Conservation (phyloP, 2,888 invertebrate species). For the Calliopum simillimum region DNA sequence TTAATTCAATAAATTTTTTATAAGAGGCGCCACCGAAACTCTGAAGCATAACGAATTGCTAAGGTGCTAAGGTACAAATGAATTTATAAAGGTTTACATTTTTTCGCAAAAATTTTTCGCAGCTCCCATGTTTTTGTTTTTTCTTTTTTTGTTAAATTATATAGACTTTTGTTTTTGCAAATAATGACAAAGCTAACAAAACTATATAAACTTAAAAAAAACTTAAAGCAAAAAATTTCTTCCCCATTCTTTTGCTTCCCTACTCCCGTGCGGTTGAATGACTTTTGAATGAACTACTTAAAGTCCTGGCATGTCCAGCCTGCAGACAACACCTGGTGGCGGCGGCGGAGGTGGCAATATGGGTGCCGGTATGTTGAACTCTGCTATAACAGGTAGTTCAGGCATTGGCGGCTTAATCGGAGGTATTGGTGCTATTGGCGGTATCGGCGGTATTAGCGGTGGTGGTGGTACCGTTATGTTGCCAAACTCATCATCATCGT, state of each 20-base stretch:
- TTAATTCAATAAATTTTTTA: too few relatives aligned
- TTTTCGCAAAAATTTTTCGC: too few relatives aligned
- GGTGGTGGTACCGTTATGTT: conserved; percentile 63
- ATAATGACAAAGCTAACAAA: too few relatives aligned
- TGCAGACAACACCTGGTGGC: conserved; percentile 40
- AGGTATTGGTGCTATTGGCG: not conserved
- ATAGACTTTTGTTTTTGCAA: too few relatives aligned
- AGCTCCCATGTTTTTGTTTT: too few relatives aligned
- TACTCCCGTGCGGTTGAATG: not conserved
- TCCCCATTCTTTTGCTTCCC: conserved; percentile 16
- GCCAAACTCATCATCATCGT: conserved; percentile 62
- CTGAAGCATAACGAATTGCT: too few relatives aligned
- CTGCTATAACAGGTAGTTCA: conserved; percentile 62
- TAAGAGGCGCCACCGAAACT: too few relatives aligned
- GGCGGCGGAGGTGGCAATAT: conserved; percentile 39
- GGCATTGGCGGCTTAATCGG: conserved; percentile 23
- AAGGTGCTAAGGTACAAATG: too few relatives aligned
- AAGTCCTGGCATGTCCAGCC: conserved; percentile 38
- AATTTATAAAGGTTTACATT: too few relatives aligned
- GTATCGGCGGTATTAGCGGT: not conserved
- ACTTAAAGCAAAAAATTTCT: conserved; percentile 16
- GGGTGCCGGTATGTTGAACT: conserved; percentile 53
- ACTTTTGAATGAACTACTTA: not conserved
- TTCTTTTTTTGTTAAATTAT: too few relatives aligned
- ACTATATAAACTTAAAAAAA: too few relatives aligned